Base-by-base conservation (phyloP, 35 echinoderm and acorn worm genomes). In the Heliocidaris tuberculata region DNA sequence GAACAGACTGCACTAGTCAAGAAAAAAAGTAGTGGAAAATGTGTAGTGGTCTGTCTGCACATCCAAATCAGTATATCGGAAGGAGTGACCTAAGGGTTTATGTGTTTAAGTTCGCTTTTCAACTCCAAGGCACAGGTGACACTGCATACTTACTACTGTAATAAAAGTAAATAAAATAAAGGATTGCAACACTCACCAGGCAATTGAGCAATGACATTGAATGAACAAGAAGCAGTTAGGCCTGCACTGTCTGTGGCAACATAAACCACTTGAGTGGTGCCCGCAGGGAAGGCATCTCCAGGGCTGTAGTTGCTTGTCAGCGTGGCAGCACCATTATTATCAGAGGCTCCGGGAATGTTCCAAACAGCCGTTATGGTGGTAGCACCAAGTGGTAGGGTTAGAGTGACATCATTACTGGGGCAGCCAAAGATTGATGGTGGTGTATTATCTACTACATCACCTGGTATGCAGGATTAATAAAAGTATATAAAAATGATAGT, bases 191-290 rank as follows among this genome's bases (percentile, higher is more conserved):
- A 89, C 87, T 16, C 32, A 93, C 91, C 91, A 48, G 47, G 50
- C 47, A 48, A 93, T 29, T 12, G 31, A 12, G 48, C 91, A 19
- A 59, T 93, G 11, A 97, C 93, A 31, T 32, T 87, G 47, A 97
- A 97, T 32, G 47, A 47, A 65, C 96, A 97, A 4, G 13, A 17
- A 31, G 85, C 95, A 19, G 86, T 86, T 31, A 94, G 94, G 35
- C 95, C 95, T 16, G 59, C 94, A 21, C 52, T n/a, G 94, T 97
- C 95, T 4, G 85, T 88, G 47, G 96, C 96, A 16, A 94, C 90
- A 60, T 97, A 97, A 1, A 88, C 94, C 48, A 97, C 95, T 30
- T 35, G 47, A 9, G 93, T 97, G 2, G 8, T 95, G 9, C 95
- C 96, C 8, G 93, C n/a, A 60, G 54, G 48, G 70, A 97, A 97